Evolutionary conservation across 1,140 invertebrate genomes (phyloP).

Genomic region (Neomicropteryx cornuta): DNA sequence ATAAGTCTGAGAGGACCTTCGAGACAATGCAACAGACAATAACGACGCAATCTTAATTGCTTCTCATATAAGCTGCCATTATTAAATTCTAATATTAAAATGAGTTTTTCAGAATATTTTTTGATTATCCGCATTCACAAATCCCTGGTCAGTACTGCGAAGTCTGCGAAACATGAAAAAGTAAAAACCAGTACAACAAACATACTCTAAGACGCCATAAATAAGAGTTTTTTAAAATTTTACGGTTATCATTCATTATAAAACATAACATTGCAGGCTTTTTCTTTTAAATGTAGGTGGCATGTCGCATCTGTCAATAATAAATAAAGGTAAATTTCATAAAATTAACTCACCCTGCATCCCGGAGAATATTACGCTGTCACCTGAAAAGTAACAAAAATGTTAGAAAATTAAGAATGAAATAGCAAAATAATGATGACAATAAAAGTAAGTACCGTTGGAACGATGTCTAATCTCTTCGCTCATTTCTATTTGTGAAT

Average conservation of each 20-base stretch:
- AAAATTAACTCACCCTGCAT: slow-evolving; percentile 36
- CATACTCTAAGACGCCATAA: background rate
- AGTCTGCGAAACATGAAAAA: background rate
- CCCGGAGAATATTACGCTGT: slow-evolving; percentile 43
- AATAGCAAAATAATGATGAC: slow-evolving; percentile 7
- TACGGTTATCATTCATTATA: background rate
- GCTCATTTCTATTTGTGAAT: no score
- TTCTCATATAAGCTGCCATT: no score
- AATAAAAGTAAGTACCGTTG: no score
- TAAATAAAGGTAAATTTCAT: slow-evolving; percentile 2
- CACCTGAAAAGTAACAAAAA: slow-evolving; percentile 28
- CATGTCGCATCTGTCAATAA: background rate
- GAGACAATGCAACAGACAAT: no score
- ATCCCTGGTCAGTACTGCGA: no score
- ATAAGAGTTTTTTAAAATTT: background rate
- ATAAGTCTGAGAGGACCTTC: no score
- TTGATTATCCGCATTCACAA: no score
- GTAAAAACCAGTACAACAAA: background rate
- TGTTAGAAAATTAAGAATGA: slow-evolving; percentile 6
- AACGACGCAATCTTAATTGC: no score
- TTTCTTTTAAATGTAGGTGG: background rate
- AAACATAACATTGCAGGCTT: background rate
- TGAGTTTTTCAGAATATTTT: no score
- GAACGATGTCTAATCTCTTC: no score
- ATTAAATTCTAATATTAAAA: no score